Evolutionary conservation across 2,888 invertebrate species (phyloP), one percentile per base, ranked within the genome.

Genomic region (Melinaea menophilus): DNA sequence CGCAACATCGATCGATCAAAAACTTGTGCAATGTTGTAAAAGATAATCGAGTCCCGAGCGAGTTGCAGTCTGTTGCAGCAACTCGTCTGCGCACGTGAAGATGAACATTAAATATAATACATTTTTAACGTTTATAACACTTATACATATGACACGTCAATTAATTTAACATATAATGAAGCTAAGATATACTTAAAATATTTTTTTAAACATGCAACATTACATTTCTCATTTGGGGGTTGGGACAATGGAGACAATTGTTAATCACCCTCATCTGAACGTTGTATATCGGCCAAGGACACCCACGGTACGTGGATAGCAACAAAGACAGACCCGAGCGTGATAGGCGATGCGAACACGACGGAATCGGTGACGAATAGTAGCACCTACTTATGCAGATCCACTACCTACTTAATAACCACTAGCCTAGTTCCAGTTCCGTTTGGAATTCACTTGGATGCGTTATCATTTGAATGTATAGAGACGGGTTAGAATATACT

Each of bases 261-360:
- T 73, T 69, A 81, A 81, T 77, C 78, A 79, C 75, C 80, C 81
- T 77, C 76, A 75, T 75, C 82, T 84, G 81, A 84, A 85, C 82
- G 81, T 82, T 84, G 82, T 81, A 87, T 84, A 79, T 85, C 82
- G 88, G 88, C 81, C 87, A 87, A 88, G 88, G 69, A 60, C 60
- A 59, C 57, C 59, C 55, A 66, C 45, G 47, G 58, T 57, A 63
- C 65, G 61, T 35, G 60, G 54, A 51, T 58, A 48, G 35, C 58
- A 65, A 70, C 62, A 70, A 63, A 65, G 64, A 63, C 54, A 62
- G 64, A 66, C 62, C 55, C 60, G 63, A 59, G 63, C 65, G 55
- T 56, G 66, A 66, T 71, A 70, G 69, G 65, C 65, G 58, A 66
- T 60, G 60, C 62, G 59, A 60, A 46, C 60, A 11, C 60, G 59